phyloP scores from a whole-genome alignment of 2,888 invertebrate species.

The Pterostichus madidus region DNA sequence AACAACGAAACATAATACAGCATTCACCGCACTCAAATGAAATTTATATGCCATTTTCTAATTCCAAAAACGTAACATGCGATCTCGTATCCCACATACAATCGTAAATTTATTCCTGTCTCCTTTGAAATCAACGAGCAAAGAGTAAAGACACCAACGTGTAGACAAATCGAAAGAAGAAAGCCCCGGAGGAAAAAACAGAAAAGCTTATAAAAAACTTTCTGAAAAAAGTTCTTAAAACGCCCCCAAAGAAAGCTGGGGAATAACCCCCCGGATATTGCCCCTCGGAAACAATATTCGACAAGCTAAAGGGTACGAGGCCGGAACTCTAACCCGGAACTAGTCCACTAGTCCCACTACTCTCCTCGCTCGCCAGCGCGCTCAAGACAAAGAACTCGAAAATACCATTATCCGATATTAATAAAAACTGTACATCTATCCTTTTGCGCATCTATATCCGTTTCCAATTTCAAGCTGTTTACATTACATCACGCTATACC shows the following conservation, averaged over 20 bases:
- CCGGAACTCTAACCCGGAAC: neutral
- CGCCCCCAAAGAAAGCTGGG: constrained; percentile 30
- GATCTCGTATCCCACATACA: neutral
- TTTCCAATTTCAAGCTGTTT: neutral
- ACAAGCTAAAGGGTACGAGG: constrained; percentile 27
- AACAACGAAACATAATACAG: constrained; percentile 12
- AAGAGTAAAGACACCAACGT: constrained; percentile 23
- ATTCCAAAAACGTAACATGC: constrained; percentile 15
- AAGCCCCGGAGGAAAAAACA: constrained; percentile 32
- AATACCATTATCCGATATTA: constrained; percentile 12
- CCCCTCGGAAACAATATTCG: constrained; percentile 50
- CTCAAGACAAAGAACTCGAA: constrained; percentile 32
- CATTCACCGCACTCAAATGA: constrained; percentile 12
- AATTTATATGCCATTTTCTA: constrained; percentile 30
- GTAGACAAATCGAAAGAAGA: constrained; percentile 50
- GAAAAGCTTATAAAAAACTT: constrained; percentile 48
- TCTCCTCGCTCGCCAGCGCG: neutral
- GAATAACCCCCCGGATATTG: constrained; percentile 44
- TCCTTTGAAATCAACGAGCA: constrained; percentile 10
- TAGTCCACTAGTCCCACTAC: neutral
- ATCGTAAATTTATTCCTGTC: constrained; percentile 12
- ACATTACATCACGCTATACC: neutral
- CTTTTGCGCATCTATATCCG: constrained; percentile 7
- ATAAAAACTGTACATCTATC: constrained; percentile 29
- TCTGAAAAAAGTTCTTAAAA: constrained; percentile 45